These are phyloP conservation scores for Ceyx melanurus DNA, from an alignment of 2,113 vertebrate species.

Conservation along the genomic window DNA sequence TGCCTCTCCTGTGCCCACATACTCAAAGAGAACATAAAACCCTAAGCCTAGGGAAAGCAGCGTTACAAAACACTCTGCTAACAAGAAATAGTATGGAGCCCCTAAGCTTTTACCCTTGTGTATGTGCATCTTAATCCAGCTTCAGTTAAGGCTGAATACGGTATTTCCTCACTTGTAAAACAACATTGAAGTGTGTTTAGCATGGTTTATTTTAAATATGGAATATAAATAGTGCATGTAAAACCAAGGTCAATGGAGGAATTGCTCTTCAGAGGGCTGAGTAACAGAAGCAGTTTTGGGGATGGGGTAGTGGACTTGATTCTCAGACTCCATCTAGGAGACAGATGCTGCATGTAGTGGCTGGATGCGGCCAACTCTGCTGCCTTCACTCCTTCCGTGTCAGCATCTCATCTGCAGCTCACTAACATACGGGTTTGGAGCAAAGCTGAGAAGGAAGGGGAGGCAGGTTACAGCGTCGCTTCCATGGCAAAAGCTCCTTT, in stretches of 20 bases:
- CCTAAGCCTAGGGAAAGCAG: neutral
- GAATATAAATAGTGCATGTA: neutral
- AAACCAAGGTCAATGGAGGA: neutral
- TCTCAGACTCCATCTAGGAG: neutral
- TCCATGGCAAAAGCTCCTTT: neutral
- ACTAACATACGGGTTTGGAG: accelerated
- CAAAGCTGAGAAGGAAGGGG: neutral
- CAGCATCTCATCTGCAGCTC: neutral
- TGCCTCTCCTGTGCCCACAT: constrained; percentile 7
- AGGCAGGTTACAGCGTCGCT: neutral
- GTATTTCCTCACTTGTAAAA: neutral
- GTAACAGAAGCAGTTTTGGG: neutral
- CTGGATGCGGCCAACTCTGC: neutral
- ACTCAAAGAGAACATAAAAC: constrained; percentile 30
- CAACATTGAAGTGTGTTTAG: neutral
- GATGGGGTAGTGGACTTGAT: too few relatives aligned
- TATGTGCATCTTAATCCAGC: neutral
- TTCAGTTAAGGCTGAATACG: neutral
- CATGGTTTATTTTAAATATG: neutral
- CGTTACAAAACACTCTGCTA: neutral
- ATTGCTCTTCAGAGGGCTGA: neutral
- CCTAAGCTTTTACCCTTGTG: neutral
- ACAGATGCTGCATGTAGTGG: neutral
- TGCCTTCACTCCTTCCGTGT: neutral
- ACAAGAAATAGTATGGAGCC: neutral